These are phyloP conservation scores for Proteles cristata DNA, from an alignment of 2,113 vertebrate species.

Conservation along the genomic window DNA sequence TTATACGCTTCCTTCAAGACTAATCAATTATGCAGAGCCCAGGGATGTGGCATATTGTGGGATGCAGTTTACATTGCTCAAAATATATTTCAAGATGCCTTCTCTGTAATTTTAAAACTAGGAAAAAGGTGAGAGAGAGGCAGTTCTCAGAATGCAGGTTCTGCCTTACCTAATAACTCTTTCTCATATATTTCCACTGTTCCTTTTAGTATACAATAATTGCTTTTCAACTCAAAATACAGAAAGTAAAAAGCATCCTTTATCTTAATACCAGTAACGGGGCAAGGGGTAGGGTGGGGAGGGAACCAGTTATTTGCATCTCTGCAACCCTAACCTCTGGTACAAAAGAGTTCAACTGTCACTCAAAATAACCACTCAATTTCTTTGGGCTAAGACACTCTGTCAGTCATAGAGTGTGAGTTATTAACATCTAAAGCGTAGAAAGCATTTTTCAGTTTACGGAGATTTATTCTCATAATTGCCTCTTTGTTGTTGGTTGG, in stretches of 20 bases:
- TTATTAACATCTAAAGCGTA: not conserved
- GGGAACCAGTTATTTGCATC: not conserved
- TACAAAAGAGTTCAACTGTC: not conserved
- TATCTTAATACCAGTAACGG: not conserved
- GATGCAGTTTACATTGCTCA: not conserved
- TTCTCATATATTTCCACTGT: not conserved
- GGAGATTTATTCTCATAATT: not conserved
- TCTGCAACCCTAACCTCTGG: not conserved
- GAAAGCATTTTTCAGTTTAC: not conserved
- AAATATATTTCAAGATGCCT: not conserved
- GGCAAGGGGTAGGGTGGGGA: too few species aligned
- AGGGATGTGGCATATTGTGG: not conserved
- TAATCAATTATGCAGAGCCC: not conserved
- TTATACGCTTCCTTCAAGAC: not conserved
- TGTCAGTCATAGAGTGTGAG: not conserved
- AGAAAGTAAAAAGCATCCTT: not conserved
- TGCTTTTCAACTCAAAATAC: not conserved
- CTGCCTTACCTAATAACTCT: not conserved
- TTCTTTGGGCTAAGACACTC: not conserved
- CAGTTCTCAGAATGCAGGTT: not conserved
- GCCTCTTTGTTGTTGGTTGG: not conserved
- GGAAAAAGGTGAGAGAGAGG: not conserved
- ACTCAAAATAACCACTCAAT: not conserved
- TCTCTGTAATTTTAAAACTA: not conserved
- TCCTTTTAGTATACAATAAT: not conserved